A percentile compares a stretch with the other conserved stretches of the same genome.
Conservation (phyloP, 1,140 invertebrate species). For the Neodiprion virginianus region DNA sequence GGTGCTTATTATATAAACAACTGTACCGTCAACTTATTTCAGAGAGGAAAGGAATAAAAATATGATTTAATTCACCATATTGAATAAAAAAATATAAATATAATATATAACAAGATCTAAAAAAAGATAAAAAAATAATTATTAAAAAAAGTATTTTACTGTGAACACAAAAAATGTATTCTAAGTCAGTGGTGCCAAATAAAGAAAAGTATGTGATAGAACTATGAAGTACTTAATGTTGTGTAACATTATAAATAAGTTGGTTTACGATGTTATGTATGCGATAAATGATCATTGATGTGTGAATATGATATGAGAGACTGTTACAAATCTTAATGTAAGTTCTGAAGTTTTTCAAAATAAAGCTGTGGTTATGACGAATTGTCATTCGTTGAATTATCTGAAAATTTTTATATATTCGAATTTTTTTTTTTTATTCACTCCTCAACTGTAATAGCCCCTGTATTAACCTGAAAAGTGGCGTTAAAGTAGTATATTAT, state of each 20-base stretch:
- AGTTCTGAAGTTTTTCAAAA: background rate
- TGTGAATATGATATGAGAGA: background rate
- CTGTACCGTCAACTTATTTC: slow-evolving; percentile 3
- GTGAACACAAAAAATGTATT: slow-evolving; percentile 10
- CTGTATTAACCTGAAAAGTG: too few relatives aligned
- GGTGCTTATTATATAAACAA: slow-evolving; percentile 10
- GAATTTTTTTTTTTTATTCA: background rate
- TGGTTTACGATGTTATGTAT: slow-evolving; percentile 7
- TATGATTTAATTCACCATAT: too few relatives aligned
- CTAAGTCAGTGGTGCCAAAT: slow-evolving; percentile 11
- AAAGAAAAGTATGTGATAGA: slow-evolving; percentile 1
- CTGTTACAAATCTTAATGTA: slow-evolving; percentile 6
- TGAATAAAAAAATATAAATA: too few relatives aligned
- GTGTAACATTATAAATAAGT: background rate
- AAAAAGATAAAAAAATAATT: too few relatives aligned
- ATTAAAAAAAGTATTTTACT: too few relatives aligned
- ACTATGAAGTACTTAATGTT: slow-evolving; percentile 9
- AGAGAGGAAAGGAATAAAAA: background rate
- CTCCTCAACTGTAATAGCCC: too few relatives aligned
- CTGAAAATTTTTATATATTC: background rate
- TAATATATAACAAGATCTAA: too few relatives aligned
- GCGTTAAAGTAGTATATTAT: too few relatives aligned
- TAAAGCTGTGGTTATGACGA: background rate
- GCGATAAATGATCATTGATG: slow-evolving; percentile 8
- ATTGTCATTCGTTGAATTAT: slow-evolving; percentile 8